These are phyloP conservation scores for Rhincodon typus DNA, from an alignment of 2,797 vertebrate species.

Conservation along the genomic window DNA sequence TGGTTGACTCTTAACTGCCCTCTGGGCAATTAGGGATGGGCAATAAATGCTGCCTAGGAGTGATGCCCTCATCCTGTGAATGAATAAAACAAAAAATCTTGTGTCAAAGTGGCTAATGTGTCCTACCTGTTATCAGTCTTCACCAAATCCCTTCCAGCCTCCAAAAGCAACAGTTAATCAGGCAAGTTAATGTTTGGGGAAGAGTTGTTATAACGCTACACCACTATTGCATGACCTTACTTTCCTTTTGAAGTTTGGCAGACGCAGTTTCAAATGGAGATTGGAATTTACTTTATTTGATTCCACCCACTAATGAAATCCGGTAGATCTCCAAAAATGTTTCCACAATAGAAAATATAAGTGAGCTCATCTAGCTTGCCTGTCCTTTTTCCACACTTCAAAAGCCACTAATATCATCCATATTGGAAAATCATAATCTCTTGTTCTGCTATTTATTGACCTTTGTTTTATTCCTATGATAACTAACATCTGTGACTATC, in stretches of 20 bases:
- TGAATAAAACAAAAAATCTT: background rate
- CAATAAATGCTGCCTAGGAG: no score
- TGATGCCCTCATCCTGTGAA: no score
- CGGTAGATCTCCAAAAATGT: background rate
- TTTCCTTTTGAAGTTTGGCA: background rate
- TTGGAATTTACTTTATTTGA: background rate
- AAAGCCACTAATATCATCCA: slow-evolving; percentile 7
- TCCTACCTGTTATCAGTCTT: background rate
- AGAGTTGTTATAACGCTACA: background rate
- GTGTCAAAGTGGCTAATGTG: background rate
- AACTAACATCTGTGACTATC: background rate
- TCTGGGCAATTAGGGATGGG: no score
- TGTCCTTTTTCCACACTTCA: background rate
- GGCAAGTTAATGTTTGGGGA: background rate
- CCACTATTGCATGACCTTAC: background rate
- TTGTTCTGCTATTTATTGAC: background rate
- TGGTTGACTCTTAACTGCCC: no score
- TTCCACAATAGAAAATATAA: background rate
- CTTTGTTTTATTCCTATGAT: background rate
- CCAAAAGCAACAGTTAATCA: background rate
- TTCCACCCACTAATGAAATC: background rate
- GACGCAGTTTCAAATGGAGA: background rate
- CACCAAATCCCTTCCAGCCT: background rate
- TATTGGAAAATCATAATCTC: background rate
- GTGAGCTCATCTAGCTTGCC: background rate